Percentiles rank a stretch among this genome's conserved stretches.
phyloP scores from a whole-genome alignment of 37 sponge, comb jelly and placozoan genomes.

The Halichondria panicea region DNA sequence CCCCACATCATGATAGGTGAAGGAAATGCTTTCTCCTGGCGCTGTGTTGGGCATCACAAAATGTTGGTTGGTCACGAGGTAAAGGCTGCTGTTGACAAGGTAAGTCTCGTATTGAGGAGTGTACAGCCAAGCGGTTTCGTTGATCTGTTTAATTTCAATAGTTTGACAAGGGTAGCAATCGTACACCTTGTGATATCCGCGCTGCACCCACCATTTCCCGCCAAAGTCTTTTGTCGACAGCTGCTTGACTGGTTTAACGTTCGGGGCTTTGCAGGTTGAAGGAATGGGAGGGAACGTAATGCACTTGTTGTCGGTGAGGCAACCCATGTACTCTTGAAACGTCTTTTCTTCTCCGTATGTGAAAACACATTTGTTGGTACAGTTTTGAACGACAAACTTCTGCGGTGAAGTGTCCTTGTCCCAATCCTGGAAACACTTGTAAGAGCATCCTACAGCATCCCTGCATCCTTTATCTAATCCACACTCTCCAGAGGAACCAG shows the following conservation, averaged over 20 bases:
- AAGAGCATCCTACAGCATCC: background rate
- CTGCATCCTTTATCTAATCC: too few relatives aligned
- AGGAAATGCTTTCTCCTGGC: constrained; percentile 13
- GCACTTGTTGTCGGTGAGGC: constrained; percentile 6
- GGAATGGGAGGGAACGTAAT: constrained; percentile 12
- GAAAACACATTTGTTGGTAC: constrained; percentile 8
- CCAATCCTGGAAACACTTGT: constrained; percentile 7
- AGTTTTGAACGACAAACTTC: constrained; percentile 13
- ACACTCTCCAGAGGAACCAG: too few relatives aligned
- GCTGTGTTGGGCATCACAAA: constrained; percentile 1
- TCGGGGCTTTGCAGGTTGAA: background rate
- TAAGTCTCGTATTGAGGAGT: background rate
- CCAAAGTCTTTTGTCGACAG: constrained; percentile 1
- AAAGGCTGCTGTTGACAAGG: constrained; percentile 11
- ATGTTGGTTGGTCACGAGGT: background rate
- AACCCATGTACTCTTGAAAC: background rate
- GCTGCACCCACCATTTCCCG: constrained; percentile 10
- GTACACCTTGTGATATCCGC: constrained; percentile 7
- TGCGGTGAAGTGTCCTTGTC: constrained; percentile 4
- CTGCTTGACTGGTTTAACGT: background rate
- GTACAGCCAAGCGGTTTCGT: constrained; percentile 2
- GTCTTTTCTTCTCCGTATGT: constrained; percentile 3
- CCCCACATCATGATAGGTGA: constrained; percentile 16
- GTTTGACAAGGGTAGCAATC: constrained; percentile 27
- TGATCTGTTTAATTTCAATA: background rate